Conservation (phyloP, 2,888 invertebrate genomes). For the Drosophila longiperda region DNA sequence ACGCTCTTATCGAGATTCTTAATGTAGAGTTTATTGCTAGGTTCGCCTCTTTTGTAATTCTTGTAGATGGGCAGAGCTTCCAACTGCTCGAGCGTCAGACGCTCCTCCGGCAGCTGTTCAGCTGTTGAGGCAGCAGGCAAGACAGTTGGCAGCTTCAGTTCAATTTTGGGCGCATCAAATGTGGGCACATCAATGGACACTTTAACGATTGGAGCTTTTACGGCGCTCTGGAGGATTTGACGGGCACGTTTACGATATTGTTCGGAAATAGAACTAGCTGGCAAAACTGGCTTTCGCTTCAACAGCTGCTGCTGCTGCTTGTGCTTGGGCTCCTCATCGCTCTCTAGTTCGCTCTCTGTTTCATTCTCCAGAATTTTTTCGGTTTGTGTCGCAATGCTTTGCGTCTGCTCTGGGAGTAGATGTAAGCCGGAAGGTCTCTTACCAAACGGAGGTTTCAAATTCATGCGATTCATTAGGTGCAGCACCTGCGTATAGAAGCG, state of each 20-base stretch:
- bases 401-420: neutral
- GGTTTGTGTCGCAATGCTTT: slow-evolving; percentile 77
- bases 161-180: slow-evolving; percentile 62
- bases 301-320: neutral
- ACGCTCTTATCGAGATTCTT: slow-evolving; percentile 95
- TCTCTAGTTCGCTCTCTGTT: slow-evolving; percentile 83
- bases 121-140: neutral
- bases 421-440: slow-evolving; percentile 57
- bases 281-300: slow-evolving; percentile 14
- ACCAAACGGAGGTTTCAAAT: slow-evolving; percentile 93
- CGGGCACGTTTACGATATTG: slow-evolving; percentile 74
- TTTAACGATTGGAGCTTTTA: slow-evolving; percentile 7
- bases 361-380: slow-evolving; percentile 44
- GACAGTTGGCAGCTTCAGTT: slow-evolving; percentile 61
- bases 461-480: slow-evolving; percentile 98
- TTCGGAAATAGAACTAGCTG: slow-evolving; percentile 44
- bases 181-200: neutral
- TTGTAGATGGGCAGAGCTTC: slow-evolving; percentile 92
- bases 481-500: slow-evolving; percentile 94
- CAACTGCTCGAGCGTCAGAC: slow-evolving; percentile 90
- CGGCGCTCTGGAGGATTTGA: slow-evolving; percentile 61
- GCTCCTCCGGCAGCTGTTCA: slow-evolving; percentile 85
- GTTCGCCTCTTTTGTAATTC: slow-evolving; percentile 93
- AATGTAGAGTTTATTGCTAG: slow-evolving; percentile 94
- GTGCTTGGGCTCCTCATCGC: slow-evolving; percentile 60